phyloP scores from a whole-genome alignment of 64 coral and sea anemone genomes.

The Acropora tenuis region DNA sequence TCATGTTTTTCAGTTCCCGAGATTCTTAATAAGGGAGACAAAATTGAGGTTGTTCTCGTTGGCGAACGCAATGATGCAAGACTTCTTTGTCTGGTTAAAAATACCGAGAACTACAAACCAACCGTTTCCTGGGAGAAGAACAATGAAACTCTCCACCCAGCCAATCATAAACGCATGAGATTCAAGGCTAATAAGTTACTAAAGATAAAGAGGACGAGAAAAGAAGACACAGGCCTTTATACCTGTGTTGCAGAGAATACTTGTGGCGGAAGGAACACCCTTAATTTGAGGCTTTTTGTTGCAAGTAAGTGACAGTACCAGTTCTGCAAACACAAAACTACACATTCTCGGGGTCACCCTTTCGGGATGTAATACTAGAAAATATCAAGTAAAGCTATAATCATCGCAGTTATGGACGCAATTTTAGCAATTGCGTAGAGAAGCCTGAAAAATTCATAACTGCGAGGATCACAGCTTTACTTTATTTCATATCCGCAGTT shows the following conservation, averaged over 20 bases:
- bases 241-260: conserved; percentile 61
- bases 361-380: no score
- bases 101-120: neutral
- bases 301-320: conserved; percentile 34
- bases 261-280: conserved; percentile 30
- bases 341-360: no score
- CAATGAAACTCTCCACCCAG: conserved; percentile 40
- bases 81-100: conserved; percentile 35
- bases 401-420: no score
- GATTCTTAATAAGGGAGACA: neutral
- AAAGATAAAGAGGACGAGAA: conserved; percentile 52
- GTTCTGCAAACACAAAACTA: no score
- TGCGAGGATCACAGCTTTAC: no score
- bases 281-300: conserved; percentile 51
- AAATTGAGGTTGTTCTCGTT: neutral
- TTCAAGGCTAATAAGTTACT: conserved; percentile 59
- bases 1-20: conserved; percentile 12
- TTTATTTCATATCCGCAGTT: no score
- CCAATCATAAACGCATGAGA: conserved; percentile 49
- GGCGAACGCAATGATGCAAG: neutral
- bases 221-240: conserved; percentile 68
- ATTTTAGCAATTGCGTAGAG: no score
- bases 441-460: no score
- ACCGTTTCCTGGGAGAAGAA: conserved; percentile 66
- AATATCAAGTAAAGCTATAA: no score